Conservation (phyloP, 2,113 vertebrate genomes). For the Taurulus bubalis region DNA sequence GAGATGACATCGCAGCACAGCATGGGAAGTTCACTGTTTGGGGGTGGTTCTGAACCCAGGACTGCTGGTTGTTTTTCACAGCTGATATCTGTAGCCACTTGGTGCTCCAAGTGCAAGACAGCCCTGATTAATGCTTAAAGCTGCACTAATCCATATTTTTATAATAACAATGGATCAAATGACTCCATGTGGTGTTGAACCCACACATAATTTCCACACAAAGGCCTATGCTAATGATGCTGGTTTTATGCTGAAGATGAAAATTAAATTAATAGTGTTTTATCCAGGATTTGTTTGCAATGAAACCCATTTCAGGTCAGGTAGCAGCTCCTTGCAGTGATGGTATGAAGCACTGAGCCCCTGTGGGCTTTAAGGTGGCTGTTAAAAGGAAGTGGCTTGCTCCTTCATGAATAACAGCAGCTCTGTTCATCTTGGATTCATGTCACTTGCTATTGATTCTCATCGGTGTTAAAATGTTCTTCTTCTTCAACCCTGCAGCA, state of each 20-base stretch:
- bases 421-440: not conserved
- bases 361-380: not conserved
- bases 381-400: not conserved
- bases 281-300: not conserved
- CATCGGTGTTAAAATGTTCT: not conserved
- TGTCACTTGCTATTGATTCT: not conserved
- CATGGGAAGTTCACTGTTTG: not conserved
- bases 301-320: not conserved
- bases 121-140: not conserved
- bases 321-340: not conserved
- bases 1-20: not conserved
- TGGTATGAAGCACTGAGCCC: not conserved
- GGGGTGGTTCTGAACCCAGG: conserved; percentile 5
- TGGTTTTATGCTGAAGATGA: not conserved
- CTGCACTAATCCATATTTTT: not conserved
- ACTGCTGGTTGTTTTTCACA: not conserved
- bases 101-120: not conserved
- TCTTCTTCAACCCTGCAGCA: not conserved
- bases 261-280: not conserved
- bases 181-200: not conserved
- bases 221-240: not conserved
- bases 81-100: not conserved
- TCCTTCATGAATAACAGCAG: not conserved
- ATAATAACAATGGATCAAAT: not conserved
- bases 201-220: not conserved